Evolutionary conservation across 2,113 vertebrate genomes (phyloP), one percentile per base, ranked within the genome.

Genomic region (Rhea americana): DNA sequence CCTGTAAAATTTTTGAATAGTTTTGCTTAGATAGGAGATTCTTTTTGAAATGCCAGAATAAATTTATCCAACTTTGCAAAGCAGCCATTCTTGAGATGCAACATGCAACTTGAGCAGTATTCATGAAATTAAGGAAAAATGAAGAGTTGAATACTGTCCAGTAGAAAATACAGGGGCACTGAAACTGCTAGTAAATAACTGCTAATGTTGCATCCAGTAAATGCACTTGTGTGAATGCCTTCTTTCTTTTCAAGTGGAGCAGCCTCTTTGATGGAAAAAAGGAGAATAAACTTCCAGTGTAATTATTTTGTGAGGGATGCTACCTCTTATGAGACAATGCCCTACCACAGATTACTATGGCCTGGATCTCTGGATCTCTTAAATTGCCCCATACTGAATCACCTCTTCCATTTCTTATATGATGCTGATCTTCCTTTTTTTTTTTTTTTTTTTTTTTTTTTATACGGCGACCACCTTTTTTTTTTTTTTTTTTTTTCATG

Each of bases 211-310:
- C 18, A 74, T 47, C 21, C 50, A 43, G 11, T 28, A 62, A 87
- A 22, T 15, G 21, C 9, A 11, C 62, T 76, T 89, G 32, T n/a
- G 50, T 70, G 37, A 89, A 72, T 28, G 14, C 7, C 7, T 8
- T 26, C 55, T 62, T 63, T 79, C 41, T 89, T 85, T 59, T 59
- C 53, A 47, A 80, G 24, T 18, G 19, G 19, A 78, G 7, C 12
- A 68, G 47, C 61, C 12, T 4, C 87, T 87, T 67, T 71, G 8
- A 71, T 71, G 30, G 12, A 8, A 48, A 65, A 77, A 86, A 81
- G 14, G 59, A 6, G 0, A 50, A 22, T 7, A 47, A 43, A 61
- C 24, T 9, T 43, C 11, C 25, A 73, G 5, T 0, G 1, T 7
- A 17, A 2, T 32, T 74, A 78, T 88, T 87, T 66, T 28, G 25